Evolutionary conservation across 2,113 vertebrate genomes (phyloP), one percentile per base, ranked within the genome.

Genomic region (Microtus richardsoni): DNA sequence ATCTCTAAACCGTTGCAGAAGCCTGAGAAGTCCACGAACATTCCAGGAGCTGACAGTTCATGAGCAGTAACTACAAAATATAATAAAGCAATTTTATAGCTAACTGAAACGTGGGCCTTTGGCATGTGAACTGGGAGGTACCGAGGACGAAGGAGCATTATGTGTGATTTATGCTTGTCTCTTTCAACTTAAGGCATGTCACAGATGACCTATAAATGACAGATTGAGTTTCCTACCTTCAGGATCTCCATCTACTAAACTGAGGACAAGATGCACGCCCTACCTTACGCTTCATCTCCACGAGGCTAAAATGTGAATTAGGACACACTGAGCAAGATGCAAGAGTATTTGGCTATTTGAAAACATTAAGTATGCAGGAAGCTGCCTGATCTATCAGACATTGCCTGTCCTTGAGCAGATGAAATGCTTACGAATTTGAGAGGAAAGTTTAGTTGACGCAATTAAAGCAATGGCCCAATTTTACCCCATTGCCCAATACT

Each of bases 231-330:
- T 39, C 47, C 92, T 87, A 41, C 33, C 21, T 75, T 94, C 79
- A 66, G 68, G 70, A 94, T 84, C 93, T 87, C 54, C 75, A 36
- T 41, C 9, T 7, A 36, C 86, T 91, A 79, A 95, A 90, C n/a
- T 82, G 66, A 83, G 70, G 11, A 22, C 74, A 74, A 92, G 39
- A 88, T 21, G 64, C 6, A 30, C 78, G 11, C 30, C 83, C 19
- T 70, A 39, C 1, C 47, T 71, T 58, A 70, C 26, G 49, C 3
- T 64, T 68, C 41, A 94, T 39, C 87, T 95, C 44, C 24, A 41
- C 8, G 30, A 78, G 14, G 66, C 85, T 85, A 88, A 92, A 85
- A 62, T 52, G 22, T 79, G 26, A 91, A 79, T 30, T 52, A 87
- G 54, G 30, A 82, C n/a, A n/a, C 30, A 83, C 9, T 39, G 41